Evolutionary conservation across 2,113 vertebrate species (phyloP), one percentile per base, ranked within the genome.

Genomic region (Forbesichthys papilliferus): DNA sequence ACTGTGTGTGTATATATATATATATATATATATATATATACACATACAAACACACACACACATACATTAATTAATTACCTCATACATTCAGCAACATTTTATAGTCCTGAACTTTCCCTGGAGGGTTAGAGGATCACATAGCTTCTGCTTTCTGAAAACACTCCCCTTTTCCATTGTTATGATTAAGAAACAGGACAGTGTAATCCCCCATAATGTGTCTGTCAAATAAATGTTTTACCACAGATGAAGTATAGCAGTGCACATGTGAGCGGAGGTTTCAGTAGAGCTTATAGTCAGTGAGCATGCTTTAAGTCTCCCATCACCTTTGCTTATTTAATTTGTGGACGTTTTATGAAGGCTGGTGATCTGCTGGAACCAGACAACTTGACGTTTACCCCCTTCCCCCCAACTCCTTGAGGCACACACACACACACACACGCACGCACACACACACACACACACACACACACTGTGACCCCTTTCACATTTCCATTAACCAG

Each of bases 401-500:
- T 12, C 33, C 9, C 54, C 6, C 36, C 8, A 61, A 16, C 34
- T 11, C 9, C 46, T 46, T 8, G 6, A 57, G 5, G 9, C 55
- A 57, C 55, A 57, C 55, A 57, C 55, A 57, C 47, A 49, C 75
- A 74, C 77, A 73, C 71, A 69, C 34, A 42, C 48, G 48, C 58
- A 52, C 52, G n/a, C 55, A 57, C 47, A 49, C 58, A 7, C 18
- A 9, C 33, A 14, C 36, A 61, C 36, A 78, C 75, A 74, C 77
- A 73, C 71, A 69, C 34, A 42, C 48, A 54, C 58, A 52, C 52
- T 52, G 51, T 46, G 13, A 54, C 12, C 13, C 81, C 72, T 47
- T 14, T 79, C 81, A 63, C 81, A 68, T 66, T 74, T 84, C 86
- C 88, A 88, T 90, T 88, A 87, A 80, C 86, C 84, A 84, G 81